phyloP scores from a whole-genome alignment of 2,113 vertebrate genomes.

The Lichenostomus cassidix region DNA sequence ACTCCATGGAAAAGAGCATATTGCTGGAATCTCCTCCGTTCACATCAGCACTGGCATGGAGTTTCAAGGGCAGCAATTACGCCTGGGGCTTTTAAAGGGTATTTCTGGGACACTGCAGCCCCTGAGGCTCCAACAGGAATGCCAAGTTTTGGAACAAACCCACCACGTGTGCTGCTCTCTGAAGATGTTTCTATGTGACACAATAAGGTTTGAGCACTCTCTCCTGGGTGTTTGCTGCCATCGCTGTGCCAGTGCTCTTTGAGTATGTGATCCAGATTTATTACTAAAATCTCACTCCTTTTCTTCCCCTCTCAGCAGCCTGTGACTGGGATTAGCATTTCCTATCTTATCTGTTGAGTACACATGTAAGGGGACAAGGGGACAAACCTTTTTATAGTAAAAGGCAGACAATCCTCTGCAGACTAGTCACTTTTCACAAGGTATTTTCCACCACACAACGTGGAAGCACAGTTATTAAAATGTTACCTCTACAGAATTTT shows the following conservation, averaged over 20 bases:
- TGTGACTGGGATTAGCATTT: neutral
- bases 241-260: neutral
- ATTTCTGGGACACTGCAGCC: neutral
- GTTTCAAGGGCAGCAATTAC: neutral
- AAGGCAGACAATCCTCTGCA: neutral
- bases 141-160: neutral
- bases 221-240: neutral
- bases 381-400: neutral
- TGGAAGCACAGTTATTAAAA: neutral
- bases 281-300: neutral
- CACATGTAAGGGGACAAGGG: neutral
- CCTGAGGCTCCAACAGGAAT: neutral
- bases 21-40: neutral
- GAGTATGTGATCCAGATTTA: neutral
- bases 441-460: neutral
- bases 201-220: neutral
- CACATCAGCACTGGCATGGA: neutral
- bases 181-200: neutral
- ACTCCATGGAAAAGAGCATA: neutral
- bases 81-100: neutral
- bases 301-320: neutral
- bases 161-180: neutral
- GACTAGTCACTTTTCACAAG: neutral
- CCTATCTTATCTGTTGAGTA: neutral
- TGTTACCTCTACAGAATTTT: slow-evolving; percentile 26